Conservation (phyloP, 2,113 vertebrate species). For the Neomonachus schauinslandi region DNA sequence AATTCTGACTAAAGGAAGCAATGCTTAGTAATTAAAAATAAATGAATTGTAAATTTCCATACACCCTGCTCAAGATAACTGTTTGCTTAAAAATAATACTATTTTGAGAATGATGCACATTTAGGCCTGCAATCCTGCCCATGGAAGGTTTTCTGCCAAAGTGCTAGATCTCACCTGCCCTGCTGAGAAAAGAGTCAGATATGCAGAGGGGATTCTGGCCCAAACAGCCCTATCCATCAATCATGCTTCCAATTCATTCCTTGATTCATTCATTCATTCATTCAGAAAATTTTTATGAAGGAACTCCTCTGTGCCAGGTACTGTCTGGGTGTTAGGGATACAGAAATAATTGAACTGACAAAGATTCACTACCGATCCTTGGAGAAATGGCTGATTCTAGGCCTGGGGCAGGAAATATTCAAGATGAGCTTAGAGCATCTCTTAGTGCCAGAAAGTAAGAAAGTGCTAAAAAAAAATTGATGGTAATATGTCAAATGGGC, state of each 20-base stretch:
- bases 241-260: background rate
- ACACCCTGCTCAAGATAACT: background rate
- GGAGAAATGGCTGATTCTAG: background rate
- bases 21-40: background rate
- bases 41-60: background rate
- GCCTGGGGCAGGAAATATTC: background rate
- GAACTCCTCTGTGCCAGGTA: background rate
- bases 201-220: background rate
- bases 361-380: background rate
- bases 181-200: background rate
- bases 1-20: constrained; percentile 24
- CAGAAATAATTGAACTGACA: background rate
- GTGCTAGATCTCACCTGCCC: background rate
- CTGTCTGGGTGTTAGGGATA: background rate
- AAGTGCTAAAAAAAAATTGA: background rate
- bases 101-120: background rate
- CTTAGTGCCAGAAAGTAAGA: background rate
- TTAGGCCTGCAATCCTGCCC: background rate
- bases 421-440: background rate
- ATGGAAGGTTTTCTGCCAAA: background rate
- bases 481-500: background rate
- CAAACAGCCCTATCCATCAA: background rate
- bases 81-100: background rate
- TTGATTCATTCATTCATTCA: background rate
- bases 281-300: background rate